Conservation (phyloP, 2,113 vertebrate species). For the Pitta sordida region DNA sequence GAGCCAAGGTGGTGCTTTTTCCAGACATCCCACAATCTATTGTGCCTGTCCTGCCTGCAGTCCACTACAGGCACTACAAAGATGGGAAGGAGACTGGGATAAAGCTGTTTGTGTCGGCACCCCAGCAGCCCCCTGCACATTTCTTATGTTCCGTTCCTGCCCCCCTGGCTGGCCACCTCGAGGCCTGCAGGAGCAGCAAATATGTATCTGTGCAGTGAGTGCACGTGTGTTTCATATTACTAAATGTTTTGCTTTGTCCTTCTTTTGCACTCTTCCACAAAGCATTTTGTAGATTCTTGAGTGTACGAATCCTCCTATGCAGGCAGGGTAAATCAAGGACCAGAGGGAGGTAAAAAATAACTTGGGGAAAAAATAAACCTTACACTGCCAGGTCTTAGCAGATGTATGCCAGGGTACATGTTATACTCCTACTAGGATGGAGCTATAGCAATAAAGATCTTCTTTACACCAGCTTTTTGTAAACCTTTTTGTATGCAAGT, state of each 20-base stretch:
- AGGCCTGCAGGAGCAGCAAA: not conserved
- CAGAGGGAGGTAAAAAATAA: constrained; percentile 26
- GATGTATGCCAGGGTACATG: not conserved
- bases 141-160: not conserved
- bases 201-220: accelerated
- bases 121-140: too few relatives aligned
- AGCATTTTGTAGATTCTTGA: not conserved
- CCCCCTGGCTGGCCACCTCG: accelerated
- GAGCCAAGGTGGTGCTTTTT: not conserved
- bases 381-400: not conserved
- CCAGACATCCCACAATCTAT: not conserved
- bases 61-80: not conserved
- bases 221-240: not conserved
- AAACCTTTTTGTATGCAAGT: not conserved
- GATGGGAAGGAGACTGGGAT: not conserved
- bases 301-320: not conserved
- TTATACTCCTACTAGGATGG: not conserved
- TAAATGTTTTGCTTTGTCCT: not conserved
- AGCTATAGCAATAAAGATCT: not conserved
- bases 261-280: not conserved
- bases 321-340: constrained; percentile 1
- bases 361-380: constrained; percentile 30
- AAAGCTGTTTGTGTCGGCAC: not conserved
- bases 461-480: not conserved
- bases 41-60: not conserved